Conservation (phyloP, 1,140 invertebrate species). For the Aphelinus certus region DNA sequence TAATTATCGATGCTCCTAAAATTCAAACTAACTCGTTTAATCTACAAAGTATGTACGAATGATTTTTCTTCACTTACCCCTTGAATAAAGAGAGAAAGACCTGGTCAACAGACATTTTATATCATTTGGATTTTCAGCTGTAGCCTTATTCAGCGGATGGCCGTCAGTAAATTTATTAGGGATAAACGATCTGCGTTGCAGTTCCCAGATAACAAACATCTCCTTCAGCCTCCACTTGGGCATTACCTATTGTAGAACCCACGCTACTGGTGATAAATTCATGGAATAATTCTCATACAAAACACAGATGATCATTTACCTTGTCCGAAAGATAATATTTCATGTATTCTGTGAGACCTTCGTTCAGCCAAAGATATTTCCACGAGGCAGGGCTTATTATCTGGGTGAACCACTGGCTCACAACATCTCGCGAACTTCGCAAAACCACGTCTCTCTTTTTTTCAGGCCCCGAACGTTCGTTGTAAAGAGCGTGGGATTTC, state of each 20-base stretch:
- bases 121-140: conserved; percentile 33
- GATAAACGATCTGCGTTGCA: conserved; percentile 62
- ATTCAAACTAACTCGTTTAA: neutral
- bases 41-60: too few relatives aligned
- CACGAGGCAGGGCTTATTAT: conserved; percentile 69
- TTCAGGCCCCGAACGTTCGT: conserved; percentile 62
- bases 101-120: conserved; percentile 36
- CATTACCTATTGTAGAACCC: conserved; percentile 46
- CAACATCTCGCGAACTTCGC: conserved; percentile 72
- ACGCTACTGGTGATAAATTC: neutral
- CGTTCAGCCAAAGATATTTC: conserved; percentile 65
- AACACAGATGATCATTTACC: conserved; percentile 38
- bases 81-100: conserved; percentile 3
- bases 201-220: conserved; percentile 41
- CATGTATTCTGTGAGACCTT: conserved; percentile 66
- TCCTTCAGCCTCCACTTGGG: conserved; percentile 57
- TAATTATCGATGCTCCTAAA: conserved; percentile 66
- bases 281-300: neutral
- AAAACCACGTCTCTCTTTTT: conserved; percentile 61
- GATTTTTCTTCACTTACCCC: neutral
- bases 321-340: conserved; percentile 50
- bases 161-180: conserved; percentile 39
- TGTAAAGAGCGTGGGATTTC: conserved; percentile 61
- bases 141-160: conserved; percentile 35
- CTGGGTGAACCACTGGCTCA: conserved; percentile 73